Percentiles rank a stretch among this genome's conserved stretches.
phyloP scores from a whole-genome alignment of 2,888 invertebrate species.

The Clistopyga incitator region DNA sequence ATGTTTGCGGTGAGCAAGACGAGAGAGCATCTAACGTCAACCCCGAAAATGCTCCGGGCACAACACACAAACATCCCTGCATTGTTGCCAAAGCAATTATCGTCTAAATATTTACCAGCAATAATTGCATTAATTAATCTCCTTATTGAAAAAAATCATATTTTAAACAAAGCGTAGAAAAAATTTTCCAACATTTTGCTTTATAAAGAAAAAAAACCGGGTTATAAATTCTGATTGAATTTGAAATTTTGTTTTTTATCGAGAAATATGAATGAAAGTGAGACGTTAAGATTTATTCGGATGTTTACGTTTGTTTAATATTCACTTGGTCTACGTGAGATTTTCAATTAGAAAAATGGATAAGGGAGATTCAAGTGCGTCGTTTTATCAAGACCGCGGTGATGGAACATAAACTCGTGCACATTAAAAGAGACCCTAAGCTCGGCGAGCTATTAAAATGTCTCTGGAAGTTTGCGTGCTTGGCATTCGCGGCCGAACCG shows the following conservation, averaged over 20 bases:
- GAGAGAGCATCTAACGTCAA: neutral
- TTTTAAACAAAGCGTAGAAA: no score
- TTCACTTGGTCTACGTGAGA: neutral
- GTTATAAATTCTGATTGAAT: no score
- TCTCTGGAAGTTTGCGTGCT: slow-evolving; percentile 35
- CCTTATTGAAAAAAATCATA: no score
- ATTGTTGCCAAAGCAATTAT: no score
- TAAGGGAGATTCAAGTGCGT: slow-evolving; percentile 13
- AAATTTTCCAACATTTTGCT: no score
- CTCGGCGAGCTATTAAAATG: slow-evolving; percentile 23
- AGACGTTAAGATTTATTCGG: neutral
- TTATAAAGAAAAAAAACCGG: no score
- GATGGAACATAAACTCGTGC: neutral
- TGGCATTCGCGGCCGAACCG: slow-evolving; percentile 40
- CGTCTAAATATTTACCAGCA: neutral
- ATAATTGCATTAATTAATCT: neutral
- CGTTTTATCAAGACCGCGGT: slow-evolving; percentile 1
- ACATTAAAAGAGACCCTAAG: neutral
- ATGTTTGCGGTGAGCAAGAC: neutral
- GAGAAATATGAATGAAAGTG: no score
- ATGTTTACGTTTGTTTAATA: neutral
- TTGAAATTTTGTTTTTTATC: no score
- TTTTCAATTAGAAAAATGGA: slow-evolving; percentile 28
- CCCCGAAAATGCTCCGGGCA: neutral
- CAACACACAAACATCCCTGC: neutral